phyloP scores from a whole-genome alignment of 2,113 vertebrate genomes.

The Eulacestoma nigropectus region DNA sequence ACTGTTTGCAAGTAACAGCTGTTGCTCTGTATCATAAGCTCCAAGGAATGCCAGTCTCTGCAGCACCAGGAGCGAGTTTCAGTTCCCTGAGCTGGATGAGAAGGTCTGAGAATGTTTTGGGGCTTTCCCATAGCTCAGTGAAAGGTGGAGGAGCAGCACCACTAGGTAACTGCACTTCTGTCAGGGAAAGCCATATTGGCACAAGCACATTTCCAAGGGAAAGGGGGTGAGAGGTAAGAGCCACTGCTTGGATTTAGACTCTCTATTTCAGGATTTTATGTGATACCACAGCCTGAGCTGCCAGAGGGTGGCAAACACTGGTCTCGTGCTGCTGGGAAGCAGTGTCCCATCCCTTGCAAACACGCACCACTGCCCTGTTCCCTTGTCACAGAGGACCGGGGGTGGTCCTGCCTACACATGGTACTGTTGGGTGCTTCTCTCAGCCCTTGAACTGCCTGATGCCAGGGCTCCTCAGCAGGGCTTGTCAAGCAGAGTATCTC shows the following conservation, averaged over 20 bases:
- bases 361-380: rapidly evolving
- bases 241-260: neutral
- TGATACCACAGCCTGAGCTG: neutral
- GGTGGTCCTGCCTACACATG: neutral
- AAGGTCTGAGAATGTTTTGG: neutral
- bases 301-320: neutral
- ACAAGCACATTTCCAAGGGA: neutral
- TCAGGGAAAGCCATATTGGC: neutral
- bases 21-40: neutral
- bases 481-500: neutral
- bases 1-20: neutral
- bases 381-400: neutral
- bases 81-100: neutral
- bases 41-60: neutral
- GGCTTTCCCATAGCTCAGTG: neutral
- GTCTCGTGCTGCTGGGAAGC: neutral
- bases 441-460: neutral
- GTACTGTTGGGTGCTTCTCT: neutral
- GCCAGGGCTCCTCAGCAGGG: neutral
- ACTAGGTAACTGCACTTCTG: neutral
- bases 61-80: neutral
- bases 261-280: neutral
- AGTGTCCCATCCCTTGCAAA: neutral
- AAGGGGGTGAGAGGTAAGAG: neutral
- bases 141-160: neutral